Percentiles rank a stretch among this genome's conserved stretches.
phyloP scores from a whole-genome alignment of 2,888 invertebrate genomes.

The Torymus auratus region DNA sequence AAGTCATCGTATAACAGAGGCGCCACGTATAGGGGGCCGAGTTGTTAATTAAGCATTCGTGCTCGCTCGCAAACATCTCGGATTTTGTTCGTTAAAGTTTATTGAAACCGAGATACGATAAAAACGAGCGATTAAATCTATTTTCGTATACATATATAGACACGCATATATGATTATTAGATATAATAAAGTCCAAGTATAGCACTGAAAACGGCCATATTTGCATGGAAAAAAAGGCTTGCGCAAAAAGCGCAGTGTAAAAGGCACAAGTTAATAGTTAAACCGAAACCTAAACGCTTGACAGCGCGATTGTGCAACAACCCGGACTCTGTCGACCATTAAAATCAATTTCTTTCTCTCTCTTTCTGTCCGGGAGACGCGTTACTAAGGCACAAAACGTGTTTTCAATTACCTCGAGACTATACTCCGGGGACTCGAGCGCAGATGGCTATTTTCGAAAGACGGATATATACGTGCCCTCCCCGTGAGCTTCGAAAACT shows the following conservation, averaged over 20 bases:
- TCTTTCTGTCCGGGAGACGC: background rate
- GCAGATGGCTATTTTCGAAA: slow-evolving; percentile 34
- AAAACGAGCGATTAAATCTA: too few species aligned
- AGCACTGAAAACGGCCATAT: too few species aligned
- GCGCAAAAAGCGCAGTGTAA: slow-evolving; percentile 3
- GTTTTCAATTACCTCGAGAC: slow-evolving; percentile 12
- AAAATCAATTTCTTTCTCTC: slow-evolving; percentile 29
- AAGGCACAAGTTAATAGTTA: background rate
- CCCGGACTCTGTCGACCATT: background rate
- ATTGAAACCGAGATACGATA: too few species aligned
- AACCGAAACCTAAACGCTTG: background rate
- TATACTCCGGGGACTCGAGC: background rate
- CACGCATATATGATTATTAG: too few species aligned
- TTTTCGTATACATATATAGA: too few species aligned
- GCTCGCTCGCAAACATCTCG: too few species aligned
- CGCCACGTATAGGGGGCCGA: too few species aligned
- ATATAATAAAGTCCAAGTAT: too few species aligned
- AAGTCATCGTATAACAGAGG: too few species aligned
- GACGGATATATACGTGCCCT: background rate
- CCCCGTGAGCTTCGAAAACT: background rate
- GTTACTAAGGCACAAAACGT: slow-evolving; percentile 14
- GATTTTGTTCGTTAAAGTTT: too few species aligned
- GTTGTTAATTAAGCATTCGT: too few species aligned
- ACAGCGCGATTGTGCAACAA: slow-evolving; percentile 26
- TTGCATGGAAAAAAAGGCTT: background rate